Evolutionary conservation across 2,113 vertebrate species (phyloP).

Genomic region (Eira barbara): DNA sequence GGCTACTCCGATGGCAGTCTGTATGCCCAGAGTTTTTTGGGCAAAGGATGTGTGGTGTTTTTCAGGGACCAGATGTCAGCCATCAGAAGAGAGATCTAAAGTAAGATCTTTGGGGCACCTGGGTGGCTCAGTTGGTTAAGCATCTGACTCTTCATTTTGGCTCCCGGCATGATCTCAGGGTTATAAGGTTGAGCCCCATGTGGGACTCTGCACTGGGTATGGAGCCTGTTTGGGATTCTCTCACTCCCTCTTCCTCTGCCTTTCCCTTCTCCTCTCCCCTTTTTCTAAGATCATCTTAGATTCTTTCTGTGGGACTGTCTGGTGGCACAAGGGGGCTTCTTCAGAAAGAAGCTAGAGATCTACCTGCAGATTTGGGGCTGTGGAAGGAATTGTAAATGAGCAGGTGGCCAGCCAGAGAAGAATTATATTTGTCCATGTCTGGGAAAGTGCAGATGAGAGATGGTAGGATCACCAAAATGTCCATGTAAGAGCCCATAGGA

Average conservation of each 20-base stretch:
- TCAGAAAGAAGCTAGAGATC: background rate
- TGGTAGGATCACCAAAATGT: background rate
- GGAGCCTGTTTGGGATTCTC: background rate
- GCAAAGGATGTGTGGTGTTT: background rate
- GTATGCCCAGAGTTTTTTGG: background rate
- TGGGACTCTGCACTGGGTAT: background rate
- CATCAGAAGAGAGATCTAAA: background rate
- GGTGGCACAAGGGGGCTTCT: background rate
- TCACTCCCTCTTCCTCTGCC: background rate
- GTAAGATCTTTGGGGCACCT: background rate
- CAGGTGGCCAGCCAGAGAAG: background rate
- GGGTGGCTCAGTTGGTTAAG: background rate
- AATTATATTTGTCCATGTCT: background rate
- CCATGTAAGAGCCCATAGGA: background rate
- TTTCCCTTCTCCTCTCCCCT: background rate
- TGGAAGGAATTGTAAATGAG: background rate
- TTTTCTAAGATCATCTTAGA: background rate
- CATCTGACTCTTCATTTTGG: background rate
- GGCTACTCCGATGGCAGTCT: background rate
- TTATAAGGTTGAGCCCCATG: background rate
- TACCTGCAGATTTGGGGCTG: background rate
- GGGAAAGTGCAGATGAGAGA: background rate
- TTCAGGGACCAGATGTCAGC: background rate
- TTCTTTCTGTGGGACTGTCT: background rate
- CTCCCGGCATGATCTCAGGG: background rate